Conservation (phyloP, 2,113 vertebrate species). For the Calidris pygmaea region DNA sequence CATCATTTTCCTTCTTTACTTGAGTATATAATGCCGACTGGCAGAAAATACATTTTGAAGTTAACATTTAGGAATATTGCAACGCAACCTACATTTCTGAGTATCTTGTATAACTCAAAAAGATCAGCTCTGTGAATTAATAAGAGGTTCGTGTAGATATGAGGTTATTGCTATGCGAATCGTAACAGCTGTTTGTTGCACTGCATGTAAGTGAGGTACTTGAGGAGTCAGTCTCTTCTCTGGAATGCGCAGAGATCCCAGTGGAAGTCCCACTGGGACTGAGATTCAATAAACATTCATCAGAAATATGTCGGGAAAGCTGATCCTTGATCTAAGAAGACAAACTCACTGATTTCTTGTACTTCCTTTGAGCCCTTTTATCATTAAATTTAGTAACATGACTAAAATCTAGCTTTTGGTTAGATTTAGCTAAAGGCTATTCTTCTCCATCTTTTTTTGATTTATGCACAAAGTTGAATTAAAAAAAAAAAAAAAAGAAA, state of each 20-base stretch:
- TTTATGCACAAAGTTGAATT: background rate
- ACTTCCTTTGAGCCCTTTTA: background rate
- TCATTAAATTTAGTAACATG: background rate
- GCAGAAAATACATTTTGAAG: background rate
- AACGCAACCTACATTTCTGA: background rate
- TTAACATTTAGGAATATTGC: background rate
- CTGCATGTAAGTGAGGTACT: background rate
- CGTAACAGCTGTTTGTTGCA: background rate
- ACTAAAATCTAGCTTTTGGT: background rate
- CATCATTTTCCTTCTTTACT: background rate
- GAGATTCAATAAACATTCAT: background rate
- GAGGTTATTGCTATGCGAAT: background rate
- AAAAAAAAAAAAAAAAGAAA: background rate
- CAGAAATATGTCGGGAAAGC: background rate
- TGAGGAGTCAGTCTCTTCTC: background rate
- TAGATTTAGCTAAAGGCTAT: background rate
- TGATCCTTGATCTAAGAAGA: background rate
- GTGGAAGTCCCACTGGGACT: background rate
- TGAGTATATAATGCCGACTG: background rate
- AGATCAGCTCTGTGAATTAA: background rate
- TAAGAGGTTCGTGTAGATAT: background rate
- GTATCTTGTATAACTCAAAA: background rate
- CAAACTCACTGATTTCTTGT: background rate
- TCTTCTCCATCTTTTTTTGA: background rate
- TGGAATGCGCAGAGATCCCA: background rate